A percentile compares a stretch with the other conserved stretches of the same genome.
Evolutionary conservation across 2,113 vertebrate species (phyloP).

Genomic region (Ceyx cyanopectus): DNA sequence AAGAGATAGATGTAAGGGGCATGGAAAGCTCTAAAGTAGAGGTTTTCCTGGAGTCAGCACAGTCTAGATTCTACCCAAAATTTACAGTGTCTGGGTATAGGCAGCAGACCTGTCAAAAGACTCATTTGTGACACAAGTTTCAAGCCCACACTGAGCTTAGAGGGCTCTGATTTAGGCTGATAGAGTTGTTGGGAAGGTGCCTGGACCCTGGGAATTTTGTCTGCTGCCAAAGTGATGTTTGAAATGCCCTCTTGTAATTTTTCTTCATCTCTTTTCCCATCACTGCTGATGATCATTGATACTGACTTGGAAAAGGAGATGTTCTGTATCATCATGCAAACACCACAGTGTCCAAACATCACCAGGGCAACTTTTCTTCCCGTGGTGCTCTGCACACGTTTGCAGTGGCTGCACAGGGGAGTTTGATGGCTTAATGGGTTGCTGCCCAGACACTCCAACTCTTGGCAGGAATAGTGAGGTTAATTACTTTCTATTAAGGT

Average conservation of each 20-base stretch:
- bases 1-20: background rate
- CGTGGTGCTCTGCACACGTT: background rate
- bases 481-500: constrained; percentile 66
- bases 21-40: background rate
- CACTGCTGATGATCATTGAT: background rate
- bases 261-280: constrained; percentile 24
- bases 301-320: background rate
- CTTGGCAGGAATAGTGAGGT: constrained; percentile 16
- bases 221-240: background rate
- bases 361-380: constrained; percentile 4
- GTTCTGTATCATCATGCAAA: background rate
- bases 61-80: background rate
- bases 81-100: background rate
- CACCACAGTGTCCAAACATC: background rate
- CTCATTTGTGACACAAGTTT: background rate
- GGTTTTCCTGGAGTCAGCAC: background rate
- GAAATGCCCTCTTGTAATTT: constrained; percentile 28
- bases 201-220: background rate
- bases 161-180: background rate
- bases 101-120: background rate
- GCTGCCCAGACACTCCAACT: background rate
- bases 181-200: background rate
- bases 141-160: background rate
- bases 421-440: background rate
- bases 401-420: background rate